Evolutionary conservation across 2,888 invertebrate species (phyloP).

Genomic region (Cremastinae sp.): DNA sequence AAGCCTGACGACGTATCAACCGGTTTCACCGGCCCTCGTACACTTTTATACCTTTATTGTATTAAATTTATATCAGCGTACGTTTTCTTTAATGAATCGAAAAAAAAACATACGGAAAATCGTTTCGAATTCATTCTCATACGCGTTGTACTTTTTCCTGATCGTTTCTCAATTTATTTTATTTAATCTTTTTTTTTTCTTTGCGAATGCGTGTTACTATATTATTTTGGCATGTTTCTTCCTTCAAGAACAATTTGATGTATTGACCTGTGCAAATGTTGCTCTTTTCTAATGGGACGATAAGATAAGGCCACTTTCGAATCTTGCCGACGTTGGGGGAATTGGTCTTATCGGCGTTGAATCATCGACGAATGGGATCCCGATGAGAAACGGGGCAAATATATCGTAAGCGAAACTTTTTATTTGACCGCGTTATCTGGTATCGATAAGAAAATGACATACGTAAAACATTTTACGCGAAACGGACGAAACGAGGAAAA

Average conservation of each 20-base stretch:
- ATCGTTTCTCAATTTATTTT: no score
- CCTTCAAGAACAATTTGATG: constrained; percentile 8
- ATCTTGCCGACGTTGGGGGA: constrained; percentile 31
- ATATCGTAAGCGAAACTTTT: constrained; percentile 6
- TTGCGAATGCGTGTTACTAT: neutral
- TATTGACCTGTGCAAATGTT: constrained; percentile 21
- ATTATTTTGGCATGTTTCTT: neutral
- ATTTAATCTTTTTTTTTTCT: no score
- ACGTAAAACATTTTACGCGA: neutral
- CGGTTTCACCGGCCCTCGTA: constrained; percentile 42
- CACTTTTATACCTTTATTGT: constrained; percentile 1
- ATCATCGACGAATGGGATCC: constrained; percentile 21
- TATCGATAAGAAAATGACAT: constrained; percentile 27
- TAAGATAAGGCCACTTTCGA: constrained; percentile 29
- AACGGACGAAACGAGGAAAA: constrained; percentile 17
- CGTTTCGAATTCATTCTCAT: no score
- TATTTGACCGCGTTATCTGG: constrained; percentile 29
- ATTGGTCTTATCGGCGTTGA: constrained; percentile 31
- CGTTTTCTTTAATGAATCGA: no score
- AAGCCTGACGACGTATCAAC: constrained; percentile 35
- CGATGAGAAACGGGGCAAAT: constrained; percentile 14
- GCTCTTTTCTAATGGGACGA: constrained; percentile 34
- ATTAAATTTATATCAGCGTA: constrained; percentile 5
- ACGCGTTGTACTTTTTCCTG: no score
- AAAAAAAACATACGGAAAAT: no score